These are phyloP conservation scores for Steromphala cineraria DNA, from an alignment of 2,888 invertebrate species.

Conservation along the genomic window DNA sequence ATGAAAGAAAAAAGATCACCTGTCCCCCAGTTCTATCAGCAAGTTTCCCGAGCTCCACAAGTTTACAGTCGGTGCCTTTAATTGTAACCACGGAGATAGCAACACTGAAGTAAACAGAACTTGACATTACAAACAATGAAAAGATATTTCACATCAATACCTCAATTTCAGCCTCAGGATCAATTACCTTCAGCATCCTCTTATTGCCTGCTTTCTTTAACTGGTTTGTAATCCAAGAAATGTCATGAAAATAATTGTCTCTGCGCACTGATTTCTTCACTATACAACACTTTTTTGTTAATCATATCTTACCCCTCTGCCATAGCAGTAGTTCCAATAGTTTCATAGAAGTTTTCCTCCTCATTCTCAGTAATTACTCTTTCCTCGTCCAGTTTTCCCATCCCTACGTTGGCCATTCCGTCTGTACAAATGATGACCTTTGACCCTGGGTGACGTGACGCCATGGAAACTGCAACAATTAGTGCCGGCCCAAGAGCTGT, in stretches of 20 bases:
- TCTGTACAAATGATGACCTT: slow-evolving; percentile 74
- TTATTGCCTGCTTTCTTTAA: too few species aligned
- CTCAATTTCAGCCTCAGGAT: too few species aligned
- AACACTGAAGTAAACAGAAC: slow-evolving; percentile 51
- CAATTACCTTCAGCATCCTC: too few species aligned
- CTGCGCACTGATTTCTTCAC: neutral
- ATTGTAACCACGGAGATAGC: slow-evolving; percentile 71
- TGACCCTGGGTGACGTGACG: slow-evolving; percentile 69
- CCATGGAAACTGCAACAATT: slow-evolving; percentile 67
- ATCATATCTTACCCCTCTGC: slow-evolving; percentile 60
- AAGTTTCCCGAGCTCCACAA: slow-evolving; percentile 70
- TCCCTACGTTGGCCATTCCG: slow-evolving; percentile 73
- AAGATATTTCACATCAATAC: too few species aligned
- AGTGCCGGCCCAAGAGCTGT: slow-evolving; percentile 74
- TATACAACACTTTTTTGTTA: neutral
- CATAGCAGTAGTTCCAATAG: slow-evolving; percentile 53
- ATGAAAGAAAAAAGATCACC: slow-evolving; percentile 47
- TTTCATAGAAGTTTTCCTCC: slow-evolving; percentile 60
- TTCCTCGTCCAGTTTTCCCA: slow-evolving; percentile 66
- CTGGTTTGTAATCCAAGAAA: too few species aligned
- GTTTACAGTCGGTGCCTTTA: slow-evolving; percentile 71
- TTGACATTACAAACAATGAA: too few species aligned
- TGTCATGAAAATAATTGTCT: neutral
- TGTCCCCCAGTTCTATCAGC: slow-evolving; percentile 71
- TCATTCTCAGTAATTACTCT: slow-evolving; percentile 44